These are phyloP conservation scores for Subanguina moxae DNA, from an alignment of 1,140 invertebrate genomes.

Conservation along the genomic window DNA sequence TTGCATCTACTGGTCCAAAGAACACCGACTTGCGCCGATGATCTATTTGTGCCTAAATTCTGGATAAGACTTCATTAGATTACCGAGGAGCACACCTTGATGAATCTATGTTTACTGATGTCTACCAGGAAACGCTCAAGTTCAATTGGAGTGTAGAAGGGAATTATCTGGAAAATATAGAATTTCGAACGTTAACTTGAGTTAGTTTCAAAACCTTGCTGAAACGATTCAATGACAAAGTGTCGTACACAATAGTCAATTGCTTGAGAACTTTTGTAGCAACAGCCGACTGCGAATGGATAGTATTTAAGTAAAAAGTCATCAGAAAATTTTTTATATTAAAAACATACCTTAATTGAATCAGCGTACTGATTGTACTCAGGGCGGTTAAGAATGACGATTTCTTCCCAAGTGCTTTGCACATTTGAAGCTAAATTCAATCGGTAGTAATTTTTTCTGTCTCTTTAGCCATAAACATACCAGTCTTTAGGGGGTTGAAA, in stretches of 20 bases:
- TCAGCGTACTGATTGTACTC: conserved; percentile 47
- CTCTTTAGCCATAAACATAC: too few species aligned
- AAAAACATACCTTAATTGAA: conserved; percentile 22
- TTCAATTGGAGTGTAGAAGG: conserved; percentile 46
- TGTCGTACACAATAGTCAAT: conserved; percentile 53
- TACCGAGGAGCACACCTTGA: conserved; percentile 22
- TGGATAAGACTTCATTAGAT: conserved; percentile 1
- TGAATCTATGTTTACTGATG: conserved; percentile 50
- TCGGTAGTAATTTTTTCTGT: too few species aligned
- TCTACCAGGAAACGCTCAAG: conserved; percentile 55
- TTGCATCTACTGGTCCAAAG: conserved; percentile 48
- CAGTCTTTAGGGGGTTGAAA: conserved; percentile 49
- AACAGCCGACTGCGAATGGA: conserved; percentile 24
- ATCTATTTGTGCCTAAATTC: conserved; percentile 45
- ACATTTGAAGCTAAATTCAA: conserved; percentile 23
- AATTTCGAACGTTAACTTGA: too few species aligned
- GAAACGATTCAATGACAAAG: conserved; percentile 50
- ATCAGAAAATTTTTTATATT: too few species aligned
- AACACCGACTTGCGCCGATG: conserved; percentile 51
- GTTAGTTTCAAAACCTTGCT: background rate
- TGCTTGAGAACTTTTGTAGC: conserved; percentile 55
- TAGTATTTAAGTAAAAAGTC: too few species aligned
- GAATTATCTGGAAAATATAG: conserved; percentile 41
- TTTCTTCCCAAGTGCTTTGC: conserved; percentile 25
- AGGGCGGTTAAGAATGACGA: conserved; percentile 18